These are phyloP conservation scores for Ochlodes sylvanus DNA, from an alignment of 2,888 invertebrate genomes.

Conservation along the genomic window DNA sequence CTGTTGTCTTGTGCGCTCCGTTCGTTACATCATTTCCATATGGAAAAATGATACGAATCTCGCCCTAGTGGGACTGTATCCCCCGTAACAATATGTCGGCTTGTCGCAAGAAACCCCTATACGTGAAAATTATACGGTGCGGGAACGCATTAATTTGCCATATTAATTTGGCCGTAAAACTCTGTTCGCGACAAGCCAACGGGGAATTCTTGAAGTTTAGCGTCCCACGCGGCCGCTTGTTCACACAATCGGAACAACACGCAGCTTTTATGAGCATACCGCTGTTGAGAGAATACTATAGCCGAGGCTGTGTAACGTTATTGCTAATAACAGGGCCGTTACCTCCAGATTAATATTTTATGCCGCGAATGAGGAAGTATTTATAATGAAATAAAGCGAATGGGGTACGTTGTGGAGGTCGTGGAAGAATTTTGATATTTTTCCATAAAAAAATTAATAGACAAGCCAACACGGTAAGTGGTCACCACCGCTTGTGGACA, in stretches of 20 bases:
- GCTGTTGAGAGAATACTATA: constrained; percentile 68
- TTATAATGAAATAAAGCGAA: background rate
- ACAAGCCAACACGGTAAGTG: no score
- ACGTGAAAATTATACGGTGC: constrained; percentile 82
- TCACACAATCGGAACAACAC: constrained; percentile 74
- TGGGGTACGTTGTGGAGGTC: background rate
- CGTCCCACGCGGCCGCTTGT: constrained; percentile 80
- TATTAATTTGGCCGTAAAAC: constrained; percentile 86
- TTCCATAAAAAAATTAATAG: no score
- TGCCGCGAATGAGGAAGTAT: background rate
- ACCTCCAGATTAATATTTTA: constrained; percentile 34
- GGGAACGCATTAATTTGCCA: constrained; percentile 85
- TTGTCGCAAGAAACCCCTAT: constrained; percentile 76
- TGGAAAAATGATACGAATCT: constrained; percentile 82
- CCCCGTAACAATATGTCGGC: constrained; percentile 48
- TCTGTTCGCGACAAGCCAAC: constrained; percentile 80
- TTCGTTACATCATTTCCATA: constrained; percentile 81
- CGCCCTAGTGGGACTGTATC: constrained; percentile 53
- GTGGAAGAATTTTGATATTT: background rate
- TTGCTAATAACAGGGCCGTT: constrained; percentile 63
- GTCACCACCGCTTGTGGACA: no score
- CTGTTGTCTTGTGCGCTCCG: constrained; percentile 79
- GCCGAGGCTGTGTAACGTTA: constrained; percentile 65
- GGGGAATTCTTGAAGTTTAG: constrained; percentile 78
- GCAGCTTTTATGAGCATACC: constrained; percentile 65